phyloP scores from a whole-genome alignment of 2,797 vertebrate genomes.

The Melanotaenia nigrans region DNA sequence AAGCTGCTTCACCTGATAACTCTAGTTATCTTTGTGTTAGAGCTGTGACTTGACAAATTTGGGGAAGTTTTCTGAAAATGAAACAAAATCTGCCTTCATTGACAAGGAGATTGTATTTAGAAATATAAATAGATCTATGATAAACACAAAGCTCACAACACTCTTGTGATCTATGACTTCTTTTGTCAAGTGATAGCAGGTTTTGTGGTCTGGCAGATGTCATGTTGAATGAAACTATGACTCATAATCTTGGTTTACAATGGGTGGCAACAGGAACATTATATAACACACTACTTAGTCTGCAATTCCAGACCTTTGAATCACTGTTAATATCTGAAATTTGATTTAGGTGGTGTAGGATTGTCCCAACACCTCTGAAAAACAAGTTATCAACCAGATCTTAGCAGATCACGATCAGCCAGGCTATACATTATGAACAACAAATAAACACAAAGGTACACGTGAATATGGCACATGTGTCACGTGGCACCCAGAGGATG shows the following conservation, averaged over 20 bases:
- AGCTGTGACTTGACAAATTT: background rate
- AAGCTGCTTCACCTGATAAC: too few relatives aligned
- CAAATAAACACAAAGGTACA: conserved; percentile 20
- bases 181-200: conserved; percentile 23
- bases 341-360: background rate
- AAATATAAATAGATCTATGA: background rate
- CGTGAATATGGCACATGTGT: conserved; percentile 1
- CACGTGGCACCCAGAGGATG: conserved; percentile 4
- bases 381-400: background rate
- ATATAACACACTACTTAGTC: conserved; percentile 10
- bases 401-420: background rate
- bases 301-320: conserved; percentile 31
- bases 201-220: conserved; percentile 15
- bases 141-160: background rate
- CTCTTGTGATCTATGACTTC: background rate
- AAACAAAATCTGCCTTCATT: background rate
- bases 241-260: conserved; percentile 28
- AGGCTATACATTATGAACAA: background rate
- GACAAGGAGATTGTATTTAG: background rate
- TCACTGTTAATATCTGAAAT: conserved; percentile 21
- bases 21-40: background rate
- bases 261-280: conserved; percentile 5
- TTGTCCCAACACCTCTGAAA: background rate
- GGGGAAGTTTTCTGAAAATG: background rate
- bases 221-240: conserved; percentile 44